Evolutionary conservation across 1,140 invertebrate species (phyloP).

Genomic region (Apolygus lucorum): DNA sequence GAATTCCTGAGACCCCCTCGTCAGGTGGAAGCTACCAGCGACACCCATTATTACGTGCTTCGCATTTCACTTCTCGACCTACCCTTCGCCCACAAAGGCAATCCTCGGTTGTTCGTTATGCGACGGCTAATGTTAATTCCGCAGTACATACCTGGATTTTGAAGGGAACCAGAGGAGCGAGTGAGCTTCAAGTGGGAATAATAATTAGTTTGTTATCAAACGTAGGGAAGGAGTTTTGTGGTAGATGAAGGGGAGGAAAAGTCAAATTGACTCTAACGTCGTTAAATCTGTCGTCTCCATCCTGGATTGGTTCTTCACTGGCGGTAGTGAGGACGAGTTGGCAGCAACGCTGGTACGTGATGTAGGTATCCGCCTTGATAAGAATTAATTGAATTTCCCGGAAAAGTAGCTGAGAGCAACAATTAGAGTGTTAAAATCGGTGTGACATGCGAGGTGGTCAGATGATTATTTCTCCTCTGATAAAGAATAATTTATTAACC

Average conservation of each 20-base stretch:
- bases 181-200: conserved; percentile 4
- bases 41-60: conserved; percentile 6
- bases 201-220: conserved; percentile 11
- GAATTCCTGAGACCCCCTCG: background rate
- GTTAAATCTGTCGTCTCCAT: too few species aligned
- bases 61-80: background rate
- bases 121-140: conserved; percentile 4
- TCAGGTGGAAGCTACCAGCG: background rate
- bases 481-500: too few species aligned
- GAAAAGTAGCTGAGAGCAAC: background rate
- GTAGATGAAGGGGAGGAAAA: too few species aligned
- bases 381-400: conserved; percentile 7
- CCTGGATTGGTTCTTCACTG: too few species aligned
- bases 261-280: too few species aligned
- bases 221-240: too few species aligned
- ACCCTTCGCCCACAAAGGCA: background rate
- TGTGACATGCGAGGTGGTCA: background rate
- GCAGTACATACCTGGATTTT: background rate
- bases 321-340: too few species aligned
- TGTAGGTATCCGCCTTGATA: too few species aligned
- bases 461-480: too few species aligned
- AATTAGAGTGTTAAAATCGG: background rate
- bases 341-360: too few species aligned
- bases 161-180: background rate
- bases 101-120: conserved; percentile 10